Evolutionary conservation across 35 echinoderm and acorn worm species (phyloP).

Genomic region (Acanthaster planci): DNA sequence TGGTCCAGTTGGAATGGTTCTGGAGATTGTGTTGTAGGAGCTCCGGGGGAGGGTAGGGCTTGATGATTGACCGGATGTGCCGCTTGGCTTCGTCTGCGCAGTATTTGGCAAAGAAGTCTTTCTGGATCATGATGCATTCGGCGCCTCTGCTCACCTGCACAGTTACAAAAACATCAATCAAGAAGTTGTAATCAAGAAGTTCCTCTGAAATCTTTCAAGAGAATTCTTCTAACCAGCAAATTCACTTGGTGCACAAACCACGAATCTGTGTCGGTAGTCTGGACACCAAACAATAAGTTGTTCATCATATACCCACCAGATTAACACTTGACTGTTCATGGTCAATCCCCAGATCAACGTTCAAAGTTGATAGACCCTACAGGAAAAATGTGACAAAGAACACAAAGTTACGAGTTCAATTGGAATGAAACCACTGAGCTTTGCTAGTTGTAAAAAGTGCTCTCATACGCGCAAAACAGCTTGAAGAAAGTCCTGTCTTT

Average conservation of each 20-base stretch:
- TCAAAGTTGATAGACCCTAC: constrained; percentile 75
- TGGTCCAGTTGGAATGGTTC: constrained; percentile 74
- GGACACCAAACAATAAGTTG: too few relatives aligned
- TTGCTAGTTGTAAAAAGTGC: too few relatives aligned
- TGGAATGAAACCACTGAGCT: too few relatives aligned
- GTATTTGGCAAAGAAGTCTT: constrained; percentile 85
- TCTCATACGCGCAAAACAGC: too few relatives aligned
- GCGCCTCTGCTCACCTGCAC: constrained; percentile 74
- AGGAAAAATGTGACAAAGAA: background rate
- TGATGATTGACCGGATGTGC: constrained; percentile 48
- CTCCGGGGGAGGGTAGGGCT: constrained; percentile 69
- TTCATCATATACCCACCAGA: constrained; percentile 51
- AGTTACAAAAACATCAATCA: background rate
- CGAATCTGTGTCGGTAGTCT: too few relatives aligned
- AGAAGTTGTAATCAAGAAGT: background rate
- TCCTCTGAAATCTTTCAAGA: background rate
- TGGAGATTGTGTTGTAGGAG: constrained; percentile 80
- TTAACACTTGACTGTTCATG: constrained; percentile 73
- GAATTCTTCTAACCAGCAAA: background rate
- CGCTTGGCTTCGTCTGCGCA: constrained; percentile 57
- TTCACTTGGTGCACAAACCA: background rate
- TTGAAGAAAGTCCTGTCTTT: too few relatives aligned
- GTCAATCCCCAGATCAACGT: constrained; percentile 69
- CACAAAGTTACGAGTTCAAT: too few relatives aligned
- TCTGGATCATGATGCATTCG: constrained; percentile 83